phyloP scores from a whole-genome alignment of 2,888 invertebrate species.

The Heteromyza rotundicornis region DNA sequence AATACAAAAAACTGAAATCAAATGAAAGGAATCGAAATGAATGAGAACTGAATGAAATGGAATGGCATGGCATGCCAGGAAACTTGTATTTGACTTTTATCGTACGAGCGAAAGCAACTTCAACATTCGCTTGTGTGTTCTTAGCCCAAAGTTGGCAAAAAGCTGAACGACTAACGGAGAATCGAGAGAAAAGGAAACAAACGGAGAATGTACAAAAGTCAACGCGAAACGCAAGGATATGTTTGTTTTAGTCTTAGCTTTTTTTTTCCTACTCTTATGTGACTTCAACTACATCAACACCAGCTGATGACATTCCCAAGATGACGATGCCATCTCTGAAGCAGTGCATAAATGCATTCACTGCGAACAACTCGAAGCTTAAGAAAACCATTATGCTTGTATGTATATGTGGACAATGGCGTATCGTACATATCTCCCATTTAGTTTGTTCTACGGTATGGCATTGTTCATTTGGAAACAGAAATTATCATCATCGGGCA shows the following conservation, averaged over 20 bases:
- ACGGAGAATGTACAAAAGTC: background rate
- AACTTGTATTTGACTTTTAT: conserved; percentile 25
- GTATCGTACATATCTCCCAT: too few species aligned
- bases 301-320: conserved; percentile 21
- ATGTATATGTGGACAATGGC: too few species aligned
- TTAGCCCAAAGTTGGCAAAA: conserved; percentile 4
- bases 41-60: background rate
- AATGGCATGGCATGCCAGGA: conserved; percentile 12
- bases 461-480: too few species aligned
- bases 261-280: background rate
- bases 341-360: too few species aligned
- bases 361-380: too few species aligned
- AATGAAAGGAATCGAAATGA: background rate
- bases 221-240: background rate
- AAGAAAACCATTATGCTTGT: too few species aligned
- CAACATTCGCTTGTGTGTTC: conserved; percentile 20
- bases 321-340: too few species aligned
- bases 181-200: background rate
- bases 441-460: too few species aligned
- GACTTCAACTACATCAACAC: background rate
- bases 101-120: conserved; percentile 23
- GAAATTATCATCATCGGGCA: too few species aligned
- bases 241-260: background rate
- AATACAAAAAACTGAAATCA: background rate
- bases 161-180: background rate